phyloP scores from a whole-genome alignment of 2,888 invertebrate genomes.

The Agonopterix arenella region DNA sequence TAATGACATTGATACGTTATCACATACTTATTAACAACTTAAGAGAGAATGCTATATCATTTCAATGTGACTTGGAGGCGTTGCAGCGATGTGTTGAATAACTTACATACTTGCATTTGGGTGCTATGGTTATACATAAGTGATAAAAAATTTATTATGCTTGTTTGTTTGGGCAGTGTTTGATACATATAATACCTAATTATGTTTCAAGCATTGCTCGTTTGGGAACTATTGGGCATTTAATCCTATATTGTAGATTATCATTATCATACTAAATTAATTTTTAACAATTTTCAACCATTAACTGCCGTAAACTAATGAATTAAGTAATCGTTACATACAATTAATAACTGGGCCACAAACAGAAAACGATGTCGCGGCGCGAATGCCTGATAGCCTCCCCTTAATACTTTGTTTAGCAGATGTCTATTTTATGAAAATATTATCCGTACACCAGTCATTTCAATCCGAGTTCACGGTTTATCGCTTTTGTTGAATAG shows the following conservation, averaged over 20 bases:
- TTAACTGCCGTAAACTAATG: constrained; percentile 75
- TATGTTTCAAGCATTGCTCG: constrained; percentile 56
- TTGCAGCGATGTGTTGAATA: constrained; percentile 57
- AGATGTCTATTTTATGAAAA: constrained; percentile 47
- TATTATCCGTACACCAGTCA: constrained; percentile 57
- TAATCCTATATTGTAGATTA: constrained; percentile 75
- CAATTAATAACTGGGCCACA: constrained; percentile 66
- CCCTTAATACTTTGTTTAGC: constrained; percentile 45
- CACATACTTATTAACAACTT: constrained; percentile 64
- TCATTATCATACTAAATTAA: constrained; percentile 76
- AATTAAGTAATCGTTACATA: constrained; percentile 55
- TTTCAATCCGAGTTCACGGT: constrained; percentile 63
- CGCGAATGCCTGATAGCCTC: constrained; percentile 77
- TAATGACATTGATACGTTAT: constrained; percentile 61
- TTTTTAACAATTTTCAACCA: constrained; percentile 75
- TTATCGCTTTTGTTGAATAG: constrained; percentile 59
- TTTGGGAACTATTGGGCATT: constrained; percentile 77
- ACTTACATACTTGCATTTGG: constrained; percentile 77
- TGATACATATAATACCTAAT: constrained; percentile 30
- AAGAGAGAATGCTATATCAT: constrained; percentile 61
- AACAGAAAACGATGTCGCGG: constrained; percentile 59
- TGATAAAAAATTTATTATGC: constrained; percentile 61
- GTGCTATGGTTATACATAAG: constrained; percentile 75
- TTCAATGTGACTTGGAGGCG: constrained; percentile 43
- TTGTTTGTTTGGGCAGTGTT: constrained; percentile 62